These are phyloP conservation scores for Octopus sinensis DNA, from an alignment of 1,140 invertebrate genomes.

Conservation along the genomic window DNA sequence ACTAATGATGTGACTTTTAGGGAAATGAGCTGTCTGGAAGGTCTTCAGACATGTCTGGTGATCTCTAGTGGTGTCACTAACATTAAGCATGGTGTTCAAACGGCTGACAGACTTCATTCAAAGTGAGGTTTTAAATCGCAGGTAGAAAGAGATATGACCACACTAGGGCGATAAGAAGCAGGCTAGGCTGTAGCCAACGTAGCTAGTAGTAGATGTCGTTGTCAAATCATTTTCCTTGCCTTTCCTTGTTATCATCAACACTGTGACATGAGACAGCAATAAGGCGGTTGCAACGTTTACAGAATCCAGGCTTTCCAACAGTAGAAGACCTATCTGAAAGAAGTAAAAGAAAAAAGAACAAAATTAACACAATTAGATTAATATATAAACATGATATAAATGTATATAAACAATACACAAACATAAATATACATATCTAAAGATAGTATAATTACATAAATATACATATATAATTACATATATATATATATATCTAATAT, in stretches of 20 bases:
- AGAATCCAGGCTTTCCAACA: too few relatives aligned
- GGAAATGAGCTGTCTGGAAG: conserved; percentile 1
- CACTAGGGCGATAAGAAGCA: too few relatives aligned
- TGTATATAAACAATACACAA: neutral
- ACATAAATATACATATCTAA: neutral
- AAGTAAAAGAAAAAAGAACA: too few relatives aligned
- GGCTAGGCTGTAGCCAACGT: too few relatives aligned
- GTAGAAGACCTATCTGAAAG: too few relatives aligned
- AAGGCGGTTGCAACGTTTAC: too few relatives aligned
- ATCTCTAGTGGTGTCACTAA: neutral
- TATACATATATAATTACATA: neutral
- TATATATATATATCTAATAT: neutral
- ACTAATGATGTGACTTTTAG: conserved; percentile 40
- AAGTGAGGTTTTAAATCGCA: too few relatives aligned
- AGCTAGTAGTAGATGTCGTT: too few relatives aligned
- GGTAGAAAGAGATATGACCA: too few relatives aligned
- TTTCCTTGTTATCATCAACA: neutral
- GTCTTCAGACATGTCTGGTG: conserved; percentile 7
- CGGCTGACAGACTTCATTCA: neutral
- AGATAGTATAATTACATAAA: neutral
- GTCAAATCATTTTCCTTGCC: neutral
- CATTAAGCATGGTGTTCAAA: conserved; percentile 5
- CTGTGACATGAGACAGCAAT: too few relatives aligned
- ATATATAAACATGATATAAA: neutral
- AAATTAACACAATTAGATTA: neutral